Base-by-base conservation (phyloP, 37 sponge, comb jelly and placozoan species). In the Crambe crambe region DNA sequence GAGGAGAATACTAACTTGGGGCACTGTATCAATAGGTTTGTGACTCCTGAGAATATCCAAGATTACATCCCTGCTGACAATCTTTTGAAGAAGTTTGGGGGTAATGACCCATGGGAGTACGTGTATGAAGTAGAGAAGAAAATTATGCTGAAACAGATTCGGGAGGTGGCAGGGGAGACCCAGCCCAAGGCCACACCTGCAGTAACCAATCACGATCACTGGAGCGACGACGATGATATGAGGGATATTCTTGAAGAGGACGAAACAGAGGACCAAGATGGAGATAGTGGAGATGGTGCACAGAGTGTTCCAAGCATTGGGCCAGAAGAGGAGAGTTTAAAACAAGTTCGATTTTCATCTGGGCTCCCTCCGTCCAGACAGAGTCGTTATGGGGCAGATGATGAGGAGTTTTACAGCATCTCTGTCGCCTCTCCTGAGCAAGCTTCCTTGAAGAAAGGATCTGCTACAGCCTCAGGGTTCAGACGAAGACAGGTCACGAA, bases 21-120 rank as follows among this genome's bases (percentile, higher is more conserved):
- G n/a, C n/a, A n/a, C n/a, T n/a, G n/a, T n/a, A n/a, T n/a, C n/a
- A n/a, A n/a, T n/a, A 94, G 95, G 68, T 94, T 94, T 84, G 95
- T 90, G 5, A 90, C 60, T 47, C 79, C 79, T 30, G 66, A 78
- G 25, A 76, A 47, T 18, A 65, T 94, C 5, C 57, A 47, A 18
- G 85, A 90, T 18, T 90, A 87, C 54, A 75, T 94, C 6, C 54
- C 58, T 66, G 42, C 87, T n/a, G 79, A 82, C 31, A 75, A 94
- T 36, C 72, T 94, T 39, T 70, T 94, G 43, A 61, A 22, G 27
- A 68, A 77, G 40, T 94, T 80, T 83, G 95, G 95, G 2, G 95
- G 95, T 26, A 44, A 66, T 38, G 91, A 93, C 72, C 59, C 72
- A 5, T 93, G 87, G 86, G 43, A 77, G 73, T 92, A 76, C 76